Conservation (phyloP, 1,140 invertebrate species). For the Drosophila pandora region DNA sequence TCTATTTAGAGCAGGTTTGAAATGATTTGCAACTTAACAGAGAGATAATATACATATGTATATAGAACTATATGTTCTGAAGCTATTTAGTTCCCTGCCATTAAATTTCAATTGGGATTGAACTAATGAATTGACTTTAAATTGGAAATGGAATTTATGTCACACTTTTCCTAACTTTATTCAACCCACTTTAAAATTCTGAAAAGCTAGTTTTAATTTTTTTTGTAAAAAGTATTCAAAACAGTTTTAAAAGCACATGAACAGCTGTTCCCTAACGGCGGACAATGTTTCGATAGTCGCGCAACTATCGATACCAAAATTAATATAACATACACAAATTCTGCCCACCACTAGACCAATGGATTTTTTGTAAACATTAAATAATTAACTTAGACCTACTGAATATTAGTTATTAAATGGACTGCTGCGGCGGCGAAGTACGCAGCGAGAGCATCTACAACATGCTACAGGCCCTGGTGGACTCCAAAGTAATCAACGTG, state of each 20-base stretch:
- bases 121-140: too few relatives aligned
- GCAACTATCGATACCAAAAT: neutral
- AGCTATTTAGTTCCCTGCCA: too few relatives aligned
- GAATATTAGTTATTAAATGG: constrained; percentile 60
- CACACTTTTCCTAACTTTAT: too few relatives aligned
- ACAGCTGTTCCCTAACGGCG: too few relatives aligned
- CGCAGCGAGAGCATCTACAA: constrained; percentile 77
- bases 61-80: too few relatives aligned
- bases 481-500: constrained; percentile 79
- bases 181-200: too few relatives aligned
- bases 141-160: too few relatives aligned
- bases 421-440: constrained; percentile 75
- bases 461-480: constrained; percentile 74
- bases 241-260: neutral
- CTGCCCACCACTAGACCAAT: constrained; percentile 2
- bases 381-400: constrained; percentile 1
- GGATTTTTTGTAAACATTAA: constrained; percentile 33
- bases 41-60: too few relatives aligned
- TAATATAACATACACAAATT: neutral
- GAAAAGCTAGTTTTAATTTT: neutral
- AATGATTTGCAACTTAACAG: neutral
- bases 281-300: neutral
- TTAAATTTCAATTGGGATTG: too few relatives aligned
- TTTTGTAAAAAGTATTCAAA: neutral
- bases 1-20: too few relatives aligned